A percentile compares a stretch with the other conserved stretches of the same genome.
Conservation (phyloP, 1,140 invertebrate genomes). For the Maconellicoccus hirsutus region DNA sequence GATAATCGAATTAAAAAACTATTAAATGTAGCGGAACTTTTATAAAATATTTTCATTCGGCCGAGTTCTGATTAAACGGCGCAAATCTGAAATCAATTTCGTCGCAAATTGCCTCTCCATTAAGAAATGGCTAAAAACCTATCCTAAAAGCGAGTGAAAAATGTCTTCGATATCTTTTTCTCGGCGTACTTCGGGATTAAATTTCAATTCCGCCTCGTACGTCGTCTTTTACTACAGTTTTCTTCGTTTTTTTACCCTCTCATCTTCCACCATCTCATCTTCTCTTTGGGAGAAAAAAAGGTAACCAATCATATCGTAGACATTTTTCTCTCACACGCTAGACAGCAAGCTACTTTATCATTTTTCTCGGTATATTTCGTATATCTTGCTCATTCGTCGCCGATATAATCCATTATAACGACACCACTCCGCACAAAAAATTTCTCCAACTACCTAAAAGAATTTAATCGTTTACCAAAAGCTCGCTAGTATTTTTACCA, state of each 20-base stretch:
- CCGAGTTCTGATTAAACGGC: neutral
- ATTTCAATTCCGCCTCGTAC: constrained; percentile 17
- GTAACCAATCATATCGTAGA: constrained; percentile 8
- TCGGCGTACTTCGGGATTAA: neutral
- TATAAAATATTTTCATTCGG: neutral
- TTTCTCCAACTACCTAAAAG: no score
- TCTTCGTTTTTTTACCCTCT: neutral
- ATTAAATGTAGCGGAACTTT: constrained; percentile 9
- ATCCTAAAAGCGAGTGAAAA: constrained; percentile 4
- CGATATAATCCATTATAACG: no score
- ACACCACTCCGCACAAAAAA: no score
- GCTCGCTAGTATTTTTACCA: no score
- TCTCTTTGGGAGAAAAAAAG: neutral
- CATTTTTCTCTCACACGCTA: neutral
- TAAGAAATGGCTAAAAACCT: neutral
- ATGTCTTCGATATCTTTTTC: neutral
- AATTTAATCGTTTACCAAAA: no score
- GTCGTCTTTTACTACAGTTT: neutral
- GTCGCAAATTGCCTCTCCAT: constrained; percentile 7
- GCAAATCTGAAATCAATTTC: constrained; percentile 5
- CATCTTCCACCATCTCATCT: neutral
- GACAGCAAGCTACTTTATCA: neutral
- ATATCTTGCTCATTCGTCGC: no score
- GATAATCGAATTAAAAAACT: constrained; percentile 6
- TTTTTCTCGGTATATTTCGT: neutral